Base-by-base conservation (phyloP, 1,140 invertebrate species). In the Oreohelix idahoensis region DNA sequence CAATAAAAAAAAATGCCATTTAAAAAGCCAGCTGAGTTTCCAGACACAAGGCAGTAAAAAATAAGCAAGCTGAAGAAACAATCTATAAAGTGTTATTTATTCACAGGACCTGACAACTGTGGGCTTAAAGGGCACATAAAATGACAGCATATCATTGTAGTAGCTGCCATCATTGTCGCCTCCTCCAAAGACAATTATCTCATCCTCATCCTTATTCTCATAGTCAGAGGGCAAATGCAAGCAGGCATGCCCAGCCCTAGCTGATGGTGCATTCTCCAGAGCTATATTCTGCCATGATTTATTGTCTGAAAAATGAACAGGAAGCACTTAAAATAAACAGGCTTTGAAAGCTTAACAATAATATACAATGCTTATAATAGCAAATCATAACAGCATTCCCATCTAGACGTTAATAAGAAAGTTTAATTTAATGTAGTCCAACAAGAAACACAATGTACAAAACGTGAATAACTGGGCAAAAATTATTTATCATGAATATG, bases 131-230 rank as follows among this genome's bases (percentile, higher is more conserved):
- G 91, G 89, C 51, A 91, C 84, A 83, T 86, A 87, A 26, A 91
- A 79, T 70, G 89, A 87, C 20, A 90, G 84, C 17, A 92, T 85
- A 84, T 92, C 91, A 73, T 85, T 81, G 83, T 88, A 92, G 79
- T 90, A 92, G 0, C 83, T 84, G 0, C 90, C 91, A 69, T 92
- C 91, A 84, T 92, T 92, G 84, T 92, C 91, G 23, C 91, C 91
- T 13, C 91, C 91, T 0, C 91, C 91, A 89, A 92, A 92, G 53
- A 92, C 86, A 36, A 92, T 79, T 0, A 92, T 85, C 70, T 92
- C 90, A 82, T 92, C 91, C 45, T 91, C 86, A 36, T 91, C 87
- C 73, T 89, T 84, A 70, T 90, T 91, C 53, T 91, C 89, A 83
- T 91, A 87, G 53, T 86, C 85, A 81, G 90, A 91, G 23, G 90